Evolutionary conservation across 2,797 vertebrate genomes (phyloP), one percentile per base, ranked within the genome.

Genomic region (Lepus townsendii): DNA sequence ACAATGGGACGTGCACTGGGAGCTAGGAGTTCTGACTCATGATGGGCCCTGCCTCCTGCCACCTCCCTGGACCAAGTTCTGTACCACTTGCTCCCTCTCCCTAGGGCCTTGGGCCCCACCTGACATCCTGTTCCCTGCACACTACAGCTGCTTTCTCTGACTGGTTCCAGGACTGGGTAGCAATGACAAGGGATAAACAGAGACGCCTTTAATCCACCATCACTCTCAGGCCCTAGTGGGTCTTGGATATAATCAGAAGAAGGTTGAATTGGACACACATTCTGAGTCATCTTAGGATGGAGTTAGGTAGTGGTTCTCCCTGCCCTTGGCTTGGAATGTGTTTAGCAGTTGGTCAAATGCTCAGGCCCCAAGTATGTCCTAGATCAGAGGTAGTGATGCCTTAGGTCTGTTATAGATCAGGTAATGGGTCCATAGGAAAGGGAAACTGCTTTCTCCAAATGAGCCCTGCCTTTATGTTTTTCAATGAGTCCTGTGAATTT

Each of bases 201-300:
- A 9, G 8, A 19, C 7, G 5, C 57, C 22, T 26, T 13, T 16
- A 57, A 26, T 54, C 26, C 0, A 50, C 30, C 47, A 38, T 63
- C 35, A 30, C 20, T 4, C 10, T 57, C 20, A 65, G 3, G 14
- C 10, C 2, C 19, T 17, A 47, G 24, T 4, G 14, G 20, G 8
- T 9, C 32, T 1, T 57, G 6, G 24, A 52, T 62, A 5, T 12
- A 50, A 32, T 42, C 24, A 73, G 73, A 22, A 3, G 14, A 32
- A 1, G 11, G 50, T 7, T n/a, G 12, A 1, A 19, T 30, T 77
- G 30, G 16, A 2, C 52, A 35, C 7, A 9, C 1, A 7, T 32
- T 32, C 24, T n/a, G 16, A 2, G 82, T 3, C 32, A 66, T 52
- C 57, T 24, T 26, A 52, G 35, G 22, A 16, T 4, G 35, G 30